Conservation (phyloP, 1,140 invertebrate genomes). For the Mylabris phalerata region DNA sequence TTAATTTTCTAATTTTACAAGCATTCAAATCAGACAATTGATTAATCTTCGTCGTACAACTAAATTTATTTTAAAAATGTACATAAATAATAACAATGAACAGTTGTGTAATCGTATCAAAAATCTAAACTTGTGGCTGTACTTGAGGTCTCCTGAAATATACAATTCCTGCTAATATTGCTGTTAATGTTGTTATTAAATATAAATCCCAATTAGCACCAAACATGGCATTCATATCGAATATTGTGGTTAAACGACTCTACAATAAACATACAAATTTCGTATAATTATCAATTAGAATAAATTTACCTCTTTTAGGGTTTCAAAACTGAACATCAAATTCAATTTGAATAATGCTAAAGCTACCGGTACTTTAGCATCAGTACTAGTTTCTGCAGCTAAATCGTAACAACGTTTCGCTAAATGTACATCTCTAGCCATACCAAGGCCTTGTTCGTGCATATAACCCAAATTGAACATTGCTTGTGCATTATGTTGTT, state of each 20-base stretch:
- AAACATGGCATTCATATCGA: conserved; percentile 61
- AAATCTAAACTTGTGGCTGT: conserved; percentile 13
- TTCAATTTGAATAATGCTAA: conserved; percentile 87
- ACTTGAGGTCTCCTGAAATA: conserved; percentile 65
- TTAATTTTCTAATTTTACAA: too few relatives aligned
- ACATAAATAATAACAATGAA: too few relatives aligned
- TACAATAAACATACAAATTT: conserved; percentile 44
- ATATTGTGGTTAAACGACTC: conserved; percentile 57
- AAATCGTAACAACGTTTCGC: conserved; percentile 93
- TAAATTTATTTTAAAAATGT: too few relatives aligned
- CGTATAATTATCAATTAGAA: conserved; percentile 6
- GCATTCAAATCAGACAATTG: too few relatives aligned
- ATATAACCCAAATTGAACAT: conserved; percentile 99
- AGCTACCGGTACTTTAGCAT: conserved; percentile 91
- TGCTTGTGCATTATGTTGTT: conserved; percentile 94
- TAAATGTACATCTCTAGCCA: conserved; percentile 70
- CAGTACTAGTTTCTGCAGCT: conserved; percentile 88
- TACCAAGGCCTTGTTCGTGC: conserved; percentile 95
- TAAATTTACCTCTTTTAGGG: conserved; percentile 59
- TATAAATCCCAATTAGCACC: conserved; percentile 93
- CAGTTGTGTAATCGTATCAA: too few relatives aligned
- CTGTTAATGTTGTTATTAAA: conserved; percentile 73
- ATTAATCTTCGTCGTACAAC: too few relatives aligned
- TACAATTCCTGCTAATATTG: conserved; percentile 73
- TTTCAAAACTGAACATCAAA: conserved; percentile 66